Evolutionary conservation across 2,888 invertebrate genomes (phyloP), one percentile per base, ranked within the genome.

Genomic region (Axea sp.): DNA sequence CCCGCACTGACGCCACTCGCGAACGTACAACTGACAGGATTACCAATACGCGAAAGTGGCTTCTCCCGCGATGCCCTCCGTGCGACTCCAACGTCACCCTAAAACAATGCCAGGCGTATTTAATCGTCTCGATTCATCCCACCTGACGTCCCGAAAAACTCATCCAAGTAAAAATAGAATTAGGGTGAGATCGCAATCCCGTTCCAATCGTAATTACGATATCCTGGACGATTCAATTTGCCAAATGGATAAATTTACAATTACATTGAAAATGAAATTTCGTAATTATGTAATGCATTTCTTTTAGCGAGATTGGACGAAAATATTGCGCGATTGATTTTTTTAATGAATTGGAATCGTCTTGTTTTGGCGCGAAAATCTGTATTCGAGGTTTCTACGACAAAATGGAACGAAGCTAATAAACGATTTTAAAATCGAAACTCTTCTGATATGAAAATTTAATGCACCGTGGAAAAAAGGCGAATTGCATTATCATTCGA

Each of bases 21-120:
- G 82, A 85, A 85, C 83, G 84, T 84, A 84, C 82, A 78, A 81
- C 79, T 82, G 80, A 81, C 80, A 80, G 79, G 82, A 83, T 84
- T 83, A 82, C 83, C 82, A 82, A 84, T 84, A 82, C 77, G 77
- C 74, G 73, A 76, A 77, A 81, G 80, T 80, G 81, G 78, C 77
- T 77, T 73, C 72, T 57, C 68, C 67, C 49, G 55, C 55, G 53
- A 35, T 14, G 14, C 33, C 45, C 41, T 12, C 67, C 55, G 57
- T 17, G 33, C 51, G 22, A 8, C 37, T 64, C 24, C 45, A 14
- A 37, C 74, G 69, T 59, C 69, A 45, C 65, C 74, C 74, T 73
- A 67, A 73, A 73, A 73, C 73, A 73, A 73, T 60, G 47, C 59
- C 73, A 24, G 41, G 53, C 60, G 67, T 67, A 73, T 67, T 73